Conservation (phyloP, 2,888 invertebrate species). For the Myopa tessellatipennis region DNA sequence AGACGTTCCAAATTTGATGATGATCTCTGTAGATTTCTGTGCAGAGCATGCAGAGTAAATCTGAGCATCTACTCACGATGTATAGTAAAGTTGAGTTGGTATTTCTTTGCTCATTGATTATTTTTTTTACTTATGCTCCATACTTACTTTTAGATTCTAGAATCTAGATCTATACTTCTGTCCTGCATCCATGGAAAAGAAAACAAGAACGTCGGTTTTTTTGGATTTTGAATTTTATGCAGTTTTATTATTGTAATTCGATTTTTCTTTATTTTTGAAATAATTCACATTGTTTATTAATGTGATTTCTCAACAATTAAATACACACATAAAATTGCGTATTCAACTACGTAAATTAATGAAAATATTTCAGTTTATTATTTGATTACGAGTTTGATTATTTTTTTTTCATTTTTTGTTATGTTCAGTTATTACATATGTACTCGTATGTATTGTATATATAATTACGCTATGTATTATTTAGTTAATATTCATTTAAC, state of each 20-base stretch:
- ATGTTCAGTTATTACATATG: neutral
- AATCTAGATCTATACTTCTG: neutral
- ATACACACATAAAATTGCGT: conserved; percentile 49
- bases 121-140: neutral
- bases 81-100: too few species aligned
- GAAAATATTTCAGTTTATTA: conserved; percentile 40
- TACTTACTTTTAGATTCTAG: neutral
- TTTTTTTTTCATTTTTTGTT: conserved; percentile 24
- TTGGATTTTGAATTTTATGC: conserved; percentile 39
- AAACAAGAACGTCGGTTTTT: neutral
- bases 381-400: neutral
- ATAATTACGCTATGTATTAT: conserved; percentile 8
- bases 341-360: conserved; percentile 50
- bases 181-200: neutral
- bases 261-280: conserved; percentile 30
- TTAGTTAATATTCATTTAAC: conserved; percentile 23
- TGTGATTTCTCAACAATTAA: conserved; percentile 56
- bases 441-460: neutral
- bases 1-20: too few species aligned
- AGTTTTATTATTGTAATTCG: conserved; percentile 54
- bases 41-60: too few species aligned
- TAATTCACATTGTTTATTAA: conserved; percentile 18
- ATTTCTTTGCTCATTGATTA: too few species aligned
- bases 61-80: too few species aligned
- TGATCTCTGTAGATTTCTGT: too few species aligned